A percentile compares a stretch with the other conserved stretches of the same genome.
phyloP scores from a whole-genome alignment of 1,140 invertebrate genomes.

The Pseudachorutes palmiensis region DNA sequence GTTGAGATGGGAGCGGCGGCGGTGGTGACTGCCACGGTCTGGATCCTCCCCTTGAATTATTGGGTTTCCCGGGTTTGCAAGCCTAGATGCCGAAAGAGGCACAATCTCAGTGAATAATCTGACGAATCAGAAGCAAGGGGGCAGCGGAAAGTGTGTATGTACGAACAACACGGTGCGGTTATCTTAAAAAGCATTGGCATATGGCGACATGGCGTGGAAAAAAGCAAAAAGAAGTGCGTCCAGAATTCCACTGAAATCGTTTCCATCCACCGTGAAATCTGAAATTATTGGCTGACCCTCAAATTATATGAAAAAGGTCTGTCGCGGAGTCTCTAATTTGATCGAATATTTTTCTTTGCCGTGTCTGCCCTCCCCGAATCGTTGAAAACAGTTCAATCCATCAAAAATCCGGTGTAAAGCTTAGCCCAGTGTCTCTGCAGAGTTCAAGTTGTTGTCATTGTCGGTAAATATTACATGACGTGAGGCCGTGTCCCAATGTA shows the following conservation, averaged over 20 bases:
- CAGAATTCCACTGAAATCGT: no score
- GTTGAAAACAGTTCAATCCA: slow-evolving; percentile 5
- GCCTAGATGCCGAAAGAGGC: neutral
- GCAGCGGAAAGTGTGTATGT: no score
- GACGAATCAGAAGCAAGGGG: no score
- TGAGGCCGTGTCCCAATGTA: neutral
- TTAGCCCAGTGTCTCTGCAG: neutral
- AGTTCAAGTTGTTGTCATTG: slow-evolving; percentile 9
- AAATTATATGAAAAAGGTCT: no score
- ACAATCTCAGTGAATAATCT: neutral
- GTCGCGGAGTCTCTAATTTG: no score
- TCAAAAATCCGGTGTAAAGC: neutral
- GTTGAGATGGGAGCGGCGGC: neutral
- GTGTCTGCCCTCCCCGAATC: neutral
- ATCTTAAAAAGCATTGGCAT: no score
- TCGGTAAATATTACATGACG: slow-evolving; percentile 13
- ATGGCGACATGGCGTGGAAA: no score
- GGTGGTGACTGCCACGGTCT: neutral
- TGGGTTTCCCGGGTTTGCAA: neutral
- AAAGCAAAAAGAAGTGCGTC: no score
- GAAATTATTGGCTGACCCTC: neutral
- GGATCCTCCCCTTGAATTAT: neutral
- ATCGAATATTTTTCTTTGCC: neutral
- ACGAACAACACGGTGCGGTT: no score
- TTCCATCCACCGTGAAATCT: neutral